Evolutionary conservation across 2,113 vertebrate species (phyloP).

Genomic region (Sturnus vulgaris): DNA sequence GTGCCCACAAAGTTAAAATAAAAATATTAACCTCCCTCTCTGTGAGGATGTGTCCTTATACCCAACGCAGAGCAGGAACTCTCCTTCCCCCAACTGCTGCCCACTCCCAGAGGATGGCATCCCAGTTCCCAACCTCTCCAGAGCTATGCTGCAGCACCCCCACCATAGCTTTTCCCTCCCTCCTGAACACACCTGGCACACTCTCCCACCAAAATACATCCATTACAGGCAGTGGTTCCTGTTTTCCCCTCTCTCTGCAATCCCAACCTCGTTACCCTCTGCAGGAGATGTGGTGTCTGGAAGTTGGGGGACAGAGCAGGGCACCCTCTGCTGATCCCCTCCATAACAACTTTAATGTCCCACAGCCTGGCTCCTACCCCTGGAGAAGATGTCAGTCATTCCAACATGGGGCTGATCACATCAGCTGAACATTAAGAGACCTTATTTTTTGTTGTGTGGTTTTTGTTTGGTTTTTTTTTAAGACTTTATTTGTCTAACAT

Average conservation of each 20-base stretch:
- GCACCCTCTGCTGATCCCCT: not conserved
- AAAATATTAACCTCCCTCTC: not conserved
- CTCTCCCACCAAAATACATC: not conserved
- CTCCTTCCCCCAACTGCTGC: fast-evolving
- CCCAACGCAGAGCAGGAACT: not conserved
- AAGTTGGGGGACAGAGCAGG: no score
- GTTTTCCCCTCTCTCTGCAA: not conserved
- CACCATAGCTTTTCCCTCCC: fast-evolving
- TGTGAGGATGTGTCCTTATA: not conserved
- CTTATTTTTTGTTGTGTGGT: not conserved
- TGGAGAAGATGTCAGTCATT: not conserved
- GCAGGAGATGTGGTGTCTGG: not conserved
- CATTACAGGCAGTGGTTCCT: fast-evolving
- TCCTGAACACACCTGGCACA: fast-evolving
- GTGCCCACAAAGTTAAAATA: not conserved
- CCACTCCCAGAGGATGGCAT: fast-evolving
- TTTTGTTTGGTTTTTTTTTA: not conserved
- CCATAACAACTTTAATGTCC: fast-evolving
- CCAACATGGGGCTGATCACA: not conserved
- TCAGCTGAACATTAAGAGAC: not conserved
- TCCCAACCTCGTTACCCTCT: fast-evolving
- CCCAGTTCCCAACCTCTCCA: not conserved
- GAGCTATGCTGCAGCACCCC: not conserved
- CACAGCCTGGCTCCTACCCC: not conserved
- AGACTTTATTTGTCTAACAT: constrained; percentile 81